These are phyloP conservation scores for Cebuella pygmaea DNA, from an alignment of 2,797 vertebrate species.

Conservation along the genomic window DNA sequence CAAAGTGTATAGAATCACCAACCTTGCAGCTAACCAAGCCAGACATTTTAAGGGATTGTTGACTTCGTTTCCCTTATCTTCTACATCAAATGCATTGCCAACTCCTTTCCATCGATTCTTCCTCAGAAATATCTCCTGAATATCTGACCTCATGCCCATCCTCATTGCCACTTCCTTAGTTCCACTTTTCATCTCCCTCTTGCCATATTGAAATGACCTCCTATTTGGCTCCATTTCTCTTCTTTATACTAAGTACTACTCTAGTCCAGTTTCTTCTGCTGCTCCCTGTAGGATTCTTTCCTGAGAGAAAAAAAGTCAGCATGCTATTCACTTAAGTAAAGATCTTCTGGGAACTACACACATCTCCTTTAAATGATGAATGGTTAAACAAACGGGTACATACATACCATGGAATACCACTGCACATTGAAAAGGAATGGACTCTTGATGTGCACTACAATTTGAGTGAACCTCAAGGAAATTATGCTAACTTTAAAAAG, in stretches of 20 bases:
- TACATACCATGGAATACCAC: not conserved
- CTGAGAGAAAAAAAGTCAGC: not conserved
- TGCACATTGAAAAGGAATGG: not conserved
- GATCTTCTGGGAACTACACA: not conserved
- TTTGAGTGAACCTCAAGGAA: not conserved
- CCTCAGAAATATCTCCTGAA: not conserved
- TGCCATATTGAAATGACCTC: not conserved
- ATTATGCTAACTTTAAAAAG: not conserved
- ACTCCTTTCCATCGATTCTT: not conserved
- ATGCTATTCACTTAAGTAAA: not conserved
- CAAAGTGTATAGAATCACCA: not conserved
- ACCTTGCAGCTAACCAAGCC: not conserved
- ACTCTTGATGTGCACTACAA: not conserved
- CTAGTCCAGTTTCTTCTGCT: not conserved
- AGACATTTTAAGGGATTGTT: not conserved
- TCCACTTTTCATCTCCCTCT: not conserved
- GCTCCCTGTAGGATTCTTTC: not conserved
- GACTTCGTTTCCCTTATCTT: not conserved
- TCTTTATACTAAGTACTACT: not conserved
- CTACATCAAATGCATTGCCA: not conserved
- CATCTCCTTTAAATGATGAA: not conserved
- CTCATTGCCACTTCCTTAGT: not conserved
- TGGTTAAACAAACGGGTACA: not conserved
- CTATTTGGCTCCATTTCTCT: not conserved
- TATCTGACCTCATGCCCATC: not conserved